phyloP scores from a whole-genome alignment of 37 sponge, comb jelly and placozoan genomes.

The Spongia lamella region DNA sequence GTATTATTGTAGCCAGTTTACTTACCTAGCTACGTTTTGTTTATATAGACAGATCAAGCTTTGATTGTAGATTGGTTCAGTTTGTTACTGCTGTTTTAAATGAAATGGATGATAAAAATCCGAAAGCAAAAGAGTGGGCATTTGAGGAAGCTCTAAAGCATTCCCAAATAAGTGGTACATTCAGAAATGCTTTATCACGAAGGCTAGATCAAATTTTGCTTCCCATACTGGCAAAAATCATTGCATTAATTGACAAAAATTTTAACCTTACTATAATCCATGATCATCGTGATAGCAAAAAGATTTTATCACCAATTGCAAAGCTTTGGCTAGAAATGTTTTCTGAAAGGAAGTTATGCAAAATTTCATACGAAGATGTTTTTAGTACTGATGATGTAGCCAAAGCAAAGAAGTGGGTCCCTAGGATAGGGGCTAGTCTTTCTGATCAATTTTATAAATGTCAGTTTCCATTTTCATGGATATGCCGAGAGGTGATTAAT shows the following conservation, averaged over 20 bases:
- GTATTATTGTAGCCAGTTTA: too few relatives aligned
- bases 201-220: slow-evolving; percentile 58
- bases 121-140: slow-evolving; percentile 48
- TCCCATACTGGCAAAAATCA: slow-evolving; percentile 54
- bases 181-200: slow-evolving; percentile 42
- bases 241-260: slow-evolving; percentile 59
- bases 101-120: slow-evolving; percentile 38
- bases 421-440: slow-evolving; percentile 28
- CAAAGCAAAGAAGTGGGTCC: slow-evolving; percentile 3
- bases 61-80: slow-evolving; percentile 37
- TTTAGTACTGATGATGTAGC: background rate
- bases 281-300: background rate
- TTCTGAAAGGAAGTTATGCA: slow-evolving; percentile 1
- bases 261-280: slow-evolving; percentile 51
- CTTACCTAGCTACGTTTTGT: background rate
- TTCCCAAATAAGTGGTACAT: slow-evolving; percentile 64
- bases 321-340: slow-evolving; percentile 64
- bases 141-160: slow-evolving; percentile 58
- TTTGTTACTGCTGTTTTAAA: slow-evolving; percentile 24
- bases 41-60: slow-evolving; percentile 27
- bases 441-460: slow-evolving; percentile 36
- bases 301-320: slow-evolving; percentile 9
- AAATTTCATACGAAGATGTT: slow-evolving; percentile 29
- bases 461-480: slow-evolving; percentile 86
- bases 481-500: slow-evolving; percentile 62